Evolutionary conservation across 2,113 vertebrate species (phyloP), one percentile per base, ranked within the genome.

Genomic region (Cyrtonyx montezumae): DNA sequence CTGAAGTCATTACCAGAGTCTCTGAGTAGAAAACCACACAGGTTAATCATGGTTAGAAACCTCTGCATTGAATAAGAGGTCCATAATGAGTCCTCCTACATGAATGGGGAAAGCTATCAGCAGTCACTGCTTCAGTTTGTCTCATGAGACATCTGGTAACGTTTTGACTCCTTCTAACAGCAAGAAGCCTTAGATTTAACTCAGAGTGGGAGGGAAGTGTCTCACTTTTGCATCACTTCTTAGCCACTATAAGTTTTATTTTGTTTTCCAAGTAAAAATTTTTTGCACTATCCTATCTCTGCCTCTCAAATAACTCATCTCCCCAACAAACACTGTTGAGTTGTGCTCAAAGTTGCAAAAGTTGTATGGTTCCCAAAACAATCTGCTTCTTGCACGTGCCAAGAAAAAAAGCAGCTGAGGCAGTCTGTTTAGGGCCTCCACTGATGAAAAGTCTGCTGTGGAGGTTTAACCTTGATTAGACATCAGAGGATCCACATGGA

Each of bases 401-500:
- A 63, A 30, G 34, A 15, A 20, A 36, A 69, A 69, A 45, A 8
- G 22, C 40, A 66, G 22, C 16, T 0, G 0, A 70, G 37, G 25
- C 58, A 84, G 37, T 6, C 43, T 56, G 43, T 71, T 92, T 42
- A 84, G 56, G 46, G 42, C 15, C 9, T 79, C 20, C 23, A 20
- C n/a, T 79, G 84, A 82, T 79, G 36, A 79, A 87, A 79, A 84
- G 63, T 32, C 51, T 77, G 51, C 8, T 56, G 34, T 62, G 80
- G 40, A 84, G 45, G 32, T 94, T 95, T 93, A 95, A 94, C 81
- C 90, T 91, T 89, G 58, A 91, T 94, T 92, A 94, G 58, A 84
- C 70, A 76, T 76, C 78, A 92, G 78, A 96, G 20, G 58, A 82
- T 81, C 81, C 70, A 84, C 1, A 0, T 79, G 42, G 74, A 23